Conservation (phyloP, 1,140 invertebrate genomes). For the Frieseomelitta varia region DNA sequence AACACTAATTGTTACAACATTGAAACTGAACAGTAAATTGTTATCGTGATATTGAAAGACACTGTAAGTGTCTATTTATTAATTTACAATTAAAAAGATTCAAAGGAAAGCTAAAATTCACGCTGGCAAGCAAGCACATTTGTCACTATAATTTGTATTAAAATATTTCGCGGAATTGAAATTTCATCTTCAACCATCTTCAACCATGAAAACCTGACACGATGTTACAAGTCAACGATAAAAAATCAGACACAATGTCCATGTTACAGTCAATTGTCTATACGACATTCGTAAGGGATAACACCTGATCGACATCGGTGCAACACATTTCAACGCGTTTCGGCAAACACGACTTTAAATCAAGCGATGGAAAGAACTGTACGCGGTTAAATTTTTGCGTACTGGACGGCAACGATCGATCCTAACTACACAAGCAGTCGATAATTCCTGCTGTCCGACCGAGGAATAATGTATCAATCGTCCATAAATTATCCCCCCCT, state of each 20-base stretch:
- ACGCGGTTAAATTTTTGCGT: not conserved
- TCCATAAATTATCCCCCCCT: not conserved
- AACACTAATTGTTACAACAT: no score
- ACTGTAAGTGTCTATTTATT: no score
- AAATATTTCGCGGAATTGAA: no score
- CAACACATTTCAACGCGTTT: not conserved
- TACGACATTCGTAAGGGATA: not conserved
- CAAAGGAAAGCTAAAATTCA: no score
- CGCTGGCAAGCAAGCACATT: no score
- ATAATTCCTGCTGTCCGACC: not conserved
- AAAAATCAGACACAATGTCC: not conserved
- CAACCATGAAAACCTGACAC: not conserved
- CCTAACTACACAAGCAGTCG: not conserved
- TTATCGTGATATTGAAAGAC: no score
- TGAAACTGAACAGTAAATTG: no score
- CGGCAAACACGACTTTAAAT: not conserved
- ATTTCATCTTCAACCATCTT: not conserved
- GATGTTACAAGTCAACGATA: not conserved
- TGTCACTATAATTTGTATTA: no score
- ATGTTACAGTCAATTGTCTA: not conserved
- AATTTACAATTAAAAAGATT: no score
- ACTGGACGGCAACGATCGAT: not conserved
- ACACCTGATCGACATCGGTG: not conserved
- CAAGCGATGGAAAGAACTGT: no score
- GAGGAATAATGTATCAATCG: conserved; percentile 12